These are phyloP conservation scores for Apotomis betuletana DNA, from an alignment of 2,888 invertebrate species.

Conservation along the genomic window DNA sequence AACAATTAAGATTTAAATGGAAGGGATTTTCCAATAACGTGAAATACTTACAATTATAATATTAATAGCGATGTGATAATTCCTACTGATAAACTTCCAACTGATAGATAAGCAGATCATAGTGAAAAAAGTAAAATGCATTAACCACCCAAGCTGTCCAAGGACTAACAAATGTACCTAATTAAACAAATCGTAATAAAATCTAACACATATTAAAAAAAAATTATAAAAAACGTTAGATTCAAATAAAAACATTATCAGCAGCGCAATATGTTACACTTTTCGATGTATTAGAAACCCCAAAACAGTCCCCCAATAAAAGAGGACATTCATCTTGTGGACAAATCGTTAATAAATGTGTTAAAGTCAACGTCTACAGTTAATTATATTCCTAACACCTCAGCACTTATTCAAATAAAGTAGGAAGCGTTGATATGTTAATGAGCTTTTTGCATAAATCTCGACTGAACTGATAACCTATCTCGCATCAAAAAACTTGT, in stretches of 20 bases:
- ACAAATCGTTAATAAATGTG: slow-evolving; percentile 36
- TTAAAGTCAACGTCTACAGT: slow-evolving; percentile 34
- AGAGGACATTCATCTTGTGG: slow-evolving; percentile 9
- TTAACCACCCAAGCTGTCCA: too few species aligned
- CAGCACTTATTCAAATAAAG: slow-evolving; percentile 45
- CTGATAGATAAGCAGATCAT: too few species aligned
- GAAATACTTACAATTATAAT: too few species aligned
- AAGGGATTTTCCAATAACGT: too few species aligned
- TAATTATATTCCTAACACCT: slow-evolving; percentile 45
- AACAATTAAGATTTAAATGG: too few species aligned
- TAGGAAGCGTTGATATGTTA: slow-evolving; percentile 50
- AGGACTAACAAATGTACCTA: too few species aligned
- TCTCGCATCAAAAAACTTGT: slow-evolving; percentile 43
- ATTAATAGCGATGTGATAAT: too few species aligned
- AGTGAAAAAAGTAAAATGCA: too few species aligned
- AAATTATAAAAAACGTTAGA: not conserved
- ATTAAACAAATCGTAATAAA: not conserved
- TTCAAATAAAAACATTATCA: not conserved
- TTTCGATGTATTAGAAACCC: not conserved
- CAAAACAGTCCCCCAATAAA: not conserved
- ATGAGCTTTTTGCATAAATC: slow-evolving; percentile 50
- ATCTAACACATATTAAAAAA: not conserved
- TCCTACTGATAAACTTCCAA: too few species aligned
- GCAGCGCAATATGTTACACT: not conserved
- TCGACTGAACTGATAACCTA: slow-evolving; percentile 44